Percentiles rank a stretch among this genome's conserved stretches.
phyloP scores from a whole-genome alignment of 2,797 vertebrate species.

The Meriones psammophilus region DNA sequence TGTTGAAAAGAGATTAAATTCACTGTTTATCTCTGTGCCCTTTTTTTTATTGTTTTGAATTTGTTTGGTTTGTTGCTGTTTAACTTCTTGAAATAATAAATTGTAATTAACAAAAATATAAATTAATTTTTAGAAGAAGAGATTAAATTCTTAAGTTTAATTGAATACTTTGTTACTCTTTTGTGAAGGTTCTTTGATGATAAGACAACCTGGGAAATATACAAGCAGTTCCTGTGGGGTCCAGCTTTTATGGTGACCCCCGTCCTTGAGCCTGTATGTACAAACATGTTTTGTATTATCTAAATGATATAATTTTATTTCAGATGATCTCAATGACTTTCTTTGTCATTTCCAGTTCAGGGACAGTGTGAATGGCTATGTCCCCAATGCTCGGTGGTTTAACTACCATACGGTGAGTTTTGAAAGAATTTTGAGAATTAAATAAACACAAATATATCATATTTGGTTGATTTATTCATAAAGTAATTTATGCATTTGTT shows the following conservation, averaged over 20 bases:
- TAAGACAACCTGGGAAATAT: slow-evolving; percentile 91
- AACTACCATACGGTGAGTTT: slow-evolving; percentile 92
- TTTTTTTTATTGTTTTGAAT: too few species aligned
- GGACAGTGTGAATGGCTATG: slow-evolving; percentile 87
- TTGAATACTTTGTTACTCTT: slow-evolving; percentile 44
- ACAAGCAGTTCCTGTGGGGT: slow-evolving; percentile 94
- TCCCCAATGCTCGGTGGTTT: slow-evolving; percentile 92
- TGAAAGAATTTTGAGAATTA: not conserved
- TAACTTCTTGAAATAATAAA: too few species aligned
- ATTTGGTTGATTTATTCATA: not conserved
- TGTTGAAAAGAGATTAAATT: too few species aligned
- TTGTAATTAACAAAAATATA: too few species aligned
- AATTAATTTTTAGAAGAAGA: too few species aligned
- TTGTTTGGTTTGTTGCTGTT: too few species aligned
- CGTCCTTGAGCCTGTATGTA: slow-evolving; percentile 88
- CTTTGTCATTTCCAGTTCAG: slow-evolving; percentile 85
- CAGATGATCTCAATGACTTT: slow-evolving; percentile 13
- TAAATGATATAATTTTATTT: not conserved
- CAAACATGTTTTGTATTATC: not conserved
- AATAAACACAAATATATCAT: not conserved
- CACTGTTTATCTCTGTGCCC: too few species aligned
- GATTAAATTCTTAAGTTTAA: not conserved
- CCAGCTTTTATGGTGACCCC: slow-evolving; percentile 93
- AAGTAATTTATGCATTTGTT: not conserved
- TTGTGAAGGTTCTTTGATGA: slow-evolving; percentile 91